Percentiles rank a stretch among this genome's conserved stretches.
phyloP scores from a whole-genome alignment of 64 coral and sea anemone species.

The Astreopora myriophthalma region DNA sequence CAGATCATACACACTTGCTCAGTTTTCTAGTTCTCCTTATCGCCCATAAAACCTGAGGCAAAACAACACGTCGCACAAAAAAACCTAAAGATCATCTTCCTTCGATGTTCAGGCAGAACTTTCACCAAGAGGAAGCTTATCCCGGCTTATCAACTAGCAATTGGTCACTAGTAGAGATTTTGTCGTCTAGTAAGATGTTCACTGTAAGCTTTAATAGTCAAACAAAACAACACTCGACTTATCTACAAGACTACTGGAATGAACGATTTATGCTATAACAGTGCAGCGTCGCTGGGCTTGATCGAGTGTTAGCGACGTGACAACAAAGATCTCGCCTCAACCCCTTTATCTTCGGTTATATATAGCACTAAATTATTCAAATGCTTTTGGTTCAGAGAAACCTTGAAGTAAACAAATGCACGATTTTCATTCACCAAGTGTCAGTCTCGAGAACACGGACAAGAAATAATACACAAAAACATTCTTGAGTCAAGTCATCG shows the following conservation, averaged over 20 bases:
- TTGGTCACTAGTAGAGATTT: neutral
- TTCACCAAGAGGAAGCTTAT: neutral
- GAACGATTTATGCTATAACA: neutral
- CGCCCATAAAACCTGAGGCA: neutral
- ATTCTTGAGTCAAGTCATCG: neutral
- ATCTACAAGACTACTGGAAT: neutral
- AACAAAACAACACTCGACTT: slow-evolving; percentile 1
- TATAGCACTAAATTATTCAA: neutral
- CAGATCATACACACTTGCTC: neutral
- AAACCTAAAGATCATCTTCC: neutral
- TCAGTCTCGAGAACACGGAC: slow-evolving; percentile 5
- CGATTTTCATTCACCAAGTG: slow-evolving; percentile 20
- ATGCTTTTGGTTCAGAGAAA: neutral
- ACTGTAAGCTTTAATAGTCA: neutral
- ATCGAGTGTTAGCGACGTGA: neutral
- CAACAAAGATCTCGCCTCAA: neutral
- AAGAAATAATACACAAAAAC: neutral
- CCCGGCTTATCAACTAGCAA: neutral
- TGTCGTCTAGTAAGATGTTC: neutral
- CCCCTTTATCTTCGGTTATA: neutral
- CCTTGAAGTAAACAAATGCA: neutral
- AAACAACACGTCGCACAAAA: neutral
- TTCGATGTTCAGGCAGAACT: neutral
- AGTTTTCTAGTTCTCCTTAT: neutral
- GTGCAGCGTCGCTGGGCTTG: no score